phyloP scores from a whole-genome alignment of 1,140 invertebrate genomes.

The Lepidurus packardi region DNA sequence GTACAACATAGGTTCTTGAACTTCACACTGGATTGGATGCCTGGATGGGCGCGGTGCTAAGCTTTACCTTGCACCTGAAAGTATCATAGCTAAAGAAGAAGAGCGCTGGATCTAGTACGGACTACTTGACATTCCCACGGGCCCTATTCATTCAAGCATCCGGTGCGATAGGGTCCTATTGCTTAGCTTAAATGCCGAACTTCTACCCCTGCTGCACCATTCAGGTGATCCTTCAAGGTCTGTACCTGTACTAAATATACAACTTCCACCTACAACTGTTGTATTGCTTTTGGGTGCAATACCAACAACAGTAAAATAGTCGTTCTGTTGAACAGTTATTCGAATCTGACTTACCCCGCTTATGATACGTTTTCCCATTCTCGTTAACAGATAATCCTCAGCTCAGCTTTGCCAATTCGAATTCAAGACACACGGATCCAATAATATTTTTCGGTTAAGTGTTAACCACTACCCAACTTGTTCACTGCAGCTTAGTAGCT shows the following conservation, averaged over 20 bases:
- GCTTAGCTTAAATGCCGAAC: neutral
- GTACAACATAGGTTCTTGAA: slow-evolving; percentile 9
- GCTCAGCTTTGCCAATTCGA: neutral
- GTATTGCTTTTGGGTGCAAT: neutral
- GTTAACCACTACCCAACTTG: neutral
- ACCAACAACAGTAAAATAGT: neutral
- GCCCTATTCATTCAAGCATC: neutral
- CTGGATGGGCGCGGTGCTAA: slow-evolving; percentile 1
- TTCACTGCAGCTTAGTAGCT: neutral
- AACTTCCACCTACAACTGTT: neutral
- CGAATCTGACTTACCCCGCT: neutral
- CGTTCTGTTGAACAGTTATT: too few relatives aligned
- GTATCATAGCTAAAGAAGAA: neutral
- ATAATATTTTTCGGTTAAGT: neutral
- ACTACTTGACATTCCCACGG: neutral
- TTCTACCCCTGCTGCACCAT: neutral
- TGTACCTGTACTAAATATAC: too few relatives aligned
- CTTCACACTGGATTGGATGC: slow-evolving; percentile 1
- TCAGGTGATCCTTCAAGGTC: too few relatives aligned
- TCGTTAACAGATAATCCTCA: neutral
- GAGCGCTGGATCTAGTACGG: neutral
- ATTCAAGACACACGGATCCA: neutral
- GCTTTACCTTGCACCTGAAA: neutral
- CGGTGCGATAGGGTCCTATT: neutral
- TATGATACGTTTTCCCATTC: neutral